Percentiles rank a stretch among this genome's conserved stretches.
phyloP scores from a whole-genome alignment of 2,113 vertebrate species.

The Galbula dea region DNA sequence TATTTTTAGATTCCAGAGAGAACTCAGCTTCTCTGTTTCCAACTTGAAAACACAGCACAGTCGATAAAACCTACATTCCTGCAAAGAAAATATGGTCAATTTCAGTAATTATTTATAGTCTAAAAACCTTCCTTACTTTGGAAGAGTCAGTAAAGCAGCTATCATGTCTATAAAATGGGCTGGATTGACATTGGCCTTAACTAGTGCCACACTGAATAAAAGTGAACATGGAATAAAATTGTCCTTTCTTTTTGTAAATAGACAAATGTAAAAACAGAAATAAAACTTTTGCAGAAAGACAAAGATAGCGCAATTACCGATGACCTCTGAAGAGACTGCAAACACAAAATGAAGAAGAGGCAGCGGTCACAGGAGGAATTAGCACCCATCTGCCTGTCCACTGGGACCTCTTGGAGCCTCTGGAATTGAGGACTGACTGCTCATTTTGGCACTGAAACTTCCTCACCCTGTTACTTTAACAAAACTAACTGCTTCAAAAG shows the following conservation, averaged over 20 bases:
- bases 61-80: background rate
- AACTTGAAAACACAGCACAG: background rate
- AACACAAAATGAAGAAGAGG: background rate
- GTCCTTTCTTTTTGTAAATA: background rate
- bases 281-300: background rate
- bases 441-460: background rate
- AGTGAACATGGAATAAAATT: background rate
- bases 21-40: background rate
- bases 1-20: background rate
- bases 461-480: background rate
- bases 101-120: background rate
- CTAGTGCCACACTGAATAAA: background rate
- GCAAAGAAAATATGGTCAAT: background rate
- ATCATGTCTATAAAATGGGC: background rate
- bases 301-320: background rate
- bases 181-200: background rate
- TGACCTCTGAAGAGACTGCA: background rate
- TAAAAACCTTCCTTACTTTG: background rate
- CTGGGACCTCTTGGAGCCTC: background rate
- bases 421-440: background rate
- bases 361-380: background rate
- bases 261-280: background rate
- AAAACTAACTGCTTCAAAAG: background rate
- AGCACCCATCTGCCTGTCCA: background rate
- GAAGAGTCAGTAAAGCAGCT: background rate